These are phyloP conservation scores for Hormiphora californensis DNA, from an alignment of 37 sponge, comb jelly and placozoan species.

Conservation along the genomic window DNA sequence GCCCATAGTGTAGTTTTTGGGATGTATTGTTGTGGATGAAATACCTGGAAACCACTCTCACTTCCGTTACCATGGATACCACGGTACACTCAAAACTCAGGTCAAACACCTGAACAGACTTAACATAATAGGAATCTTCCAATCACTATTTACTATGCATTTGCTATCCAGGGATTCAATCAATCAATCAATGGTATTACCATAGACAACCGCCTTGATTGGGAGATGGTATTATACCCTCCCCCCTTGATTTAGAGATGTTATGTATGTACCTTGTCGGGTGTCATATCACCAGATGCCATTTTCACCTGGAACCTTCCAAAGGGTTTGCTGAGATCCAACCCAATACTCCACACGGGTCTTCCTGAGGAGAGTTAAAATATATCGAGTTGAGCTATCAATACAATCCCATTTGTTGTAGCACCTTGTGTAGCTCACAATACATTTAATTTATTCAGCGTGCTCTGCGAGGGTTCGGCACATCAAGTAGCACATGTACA, in stretches of 20 bases:
- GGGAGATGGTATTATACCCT: too few species aligned
- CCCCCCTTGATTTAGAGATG: neutral
- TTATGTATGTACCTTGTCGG: neutral
- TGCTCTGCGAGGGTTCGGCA: too few species aligned
- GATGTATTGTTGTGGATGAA: neutral
- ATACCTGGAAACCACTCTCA: neutral
- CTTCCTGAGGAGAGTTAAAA: too few species aligned
- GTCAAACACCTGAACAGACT: neutral
- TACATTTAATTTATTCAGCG: too few species aligned
- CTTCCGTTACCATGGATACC: neutral
- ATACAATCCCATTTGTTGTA: too few species aligned
- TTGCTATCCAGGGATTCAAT: too few species aligned
- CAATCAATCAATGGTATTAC: too few species aligned
- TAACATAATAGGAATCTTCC: neutral
- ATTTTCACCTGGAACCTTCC: neutral
- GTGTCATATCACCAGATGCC: neutral
- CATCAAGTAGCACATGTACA: too few species aligned
- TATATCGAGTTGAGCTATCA: too few species aligned
- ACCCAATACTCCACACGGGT: neutral
- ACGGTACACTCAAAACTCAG: constrained; percentile 31
- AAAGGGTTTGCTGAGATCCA: neutral
- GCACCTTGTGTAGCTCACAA: too few species aligned
- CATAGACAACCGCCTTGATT: too few species aligned
- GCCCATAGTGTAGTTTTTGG: neutral
- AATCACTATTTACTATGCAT: neutral